Percentiles rank a stretch among this genome's conserved stretches.
phyloP scores from a whole-genome alignment of 2,113 vertebrate genomes.

The Gila orcuttii region DNA sequence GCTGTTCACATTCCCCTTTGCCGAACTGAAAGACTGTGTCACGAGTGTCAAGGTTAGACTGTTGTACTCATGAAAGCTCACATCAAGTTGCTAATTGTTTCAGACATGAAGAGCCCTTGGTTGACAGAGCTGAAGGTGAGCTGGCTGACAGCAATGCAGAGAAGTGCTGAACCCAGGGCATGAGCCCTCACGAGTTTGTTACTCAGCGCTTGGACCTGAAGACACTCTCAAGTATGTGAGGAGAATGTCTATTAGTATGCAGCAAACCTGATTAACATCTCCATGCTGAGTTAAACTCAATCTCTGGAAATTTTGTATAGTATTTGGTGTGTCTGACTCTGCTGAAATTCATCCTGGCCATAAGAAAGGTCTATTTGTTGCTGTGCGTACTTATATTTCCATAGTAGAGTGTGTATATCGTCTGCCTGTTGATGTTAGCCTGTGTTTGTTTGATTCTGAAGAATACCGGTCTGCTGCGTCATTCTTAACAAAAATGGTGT shows the following conservation, averaged over 20 bases:
- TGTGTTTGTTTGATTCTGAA: neutral
- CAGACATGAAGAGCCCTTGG: neutral
- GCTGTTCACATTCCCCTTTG: neutral
- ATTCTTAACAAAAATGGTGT: neutral
- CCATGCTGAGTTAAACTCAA: neutral
- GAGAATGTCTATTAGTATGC: neutral
- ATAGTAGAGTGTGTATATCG: neutral
- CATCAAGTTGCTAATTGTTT: slow-evolving; percentile 49
- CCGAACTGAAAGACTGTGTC: slow-evolving; percentile 32
- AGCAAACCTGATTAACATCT: neutral
- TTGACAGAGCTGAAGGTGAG: slow-evolving; percentile 21
- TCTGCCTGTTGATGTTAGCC: neutral
- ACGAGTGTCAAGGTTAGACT: slow-evolving; percentile 4
- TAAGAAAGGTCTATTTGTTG: neutral
- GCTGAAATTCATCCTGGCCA: neutral
- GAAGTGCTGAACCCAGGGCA: neutral
- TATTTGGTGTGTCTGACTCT: neutral
- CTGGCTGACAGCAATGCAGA: neutral
- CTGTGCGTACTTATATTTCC: neutral
- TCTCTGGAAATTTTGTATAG: neutral
- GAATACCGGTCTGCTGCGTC: neutral
- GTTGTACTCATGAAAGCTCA: slow-evolving; percentile 24
- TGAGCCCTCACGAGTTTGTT: slow-evolving; percentile 18
- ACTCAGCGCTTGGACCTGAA: slow-evolving; percentile 28
- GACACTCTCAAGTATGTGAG: slow-evolving; percentile 20